Evolutionary conservation across 2,113 vertebrate species (phyloP).

Genomic region (Tiliqua scincoides): DNA sequence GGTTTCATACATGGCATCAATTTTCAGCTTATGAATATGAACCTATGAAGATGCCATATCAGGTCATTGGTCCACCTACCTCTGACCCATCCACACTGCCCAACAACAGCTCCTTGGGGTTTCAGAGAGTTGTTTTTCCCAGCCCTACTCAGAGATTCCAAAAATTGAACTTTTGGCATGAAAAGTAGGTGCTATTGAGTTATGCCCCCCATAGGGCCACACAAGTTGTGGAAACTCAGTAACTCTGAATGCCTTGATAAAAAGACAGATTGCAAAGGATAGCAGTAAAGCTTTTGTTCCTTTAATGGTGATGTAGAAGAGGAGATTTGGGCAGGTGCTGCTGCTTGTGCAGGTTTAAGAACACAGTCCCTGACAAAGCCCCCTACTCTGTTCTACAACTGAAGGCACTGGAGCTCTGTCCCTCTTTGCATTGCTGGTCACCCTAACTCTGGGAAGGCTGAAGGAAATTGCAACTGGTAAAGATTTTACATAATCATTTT

Average conservation of each 20-base stretch:
- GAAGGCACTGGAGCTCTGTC: not conserved
- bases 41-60: too few species aligned
- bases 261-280: not conserved
- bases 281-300: not conserved
- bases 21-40: too few species aligned
- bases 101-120: too few species aligned
- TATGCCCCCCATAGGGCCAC: too few species aligned
- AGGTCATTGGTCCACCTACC: too few species aligned
- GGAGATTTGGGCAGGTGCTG: not conserved
- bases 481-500: conserved; percentile 62
- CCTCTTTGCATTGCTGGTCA: not conserved
- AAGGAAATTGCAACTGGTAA: conserved; percentile 55
- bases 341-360: not conserved
- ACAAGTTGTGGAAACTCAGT: too few species aligned
- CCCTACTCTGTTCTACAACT: not conserved
- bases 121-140: too few species aligned
- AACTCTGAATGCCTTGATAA: not conserved
- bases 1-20: not conserved
- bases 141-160: too few species aligned
- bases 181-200: too few species aligned
- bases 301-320: not conserved
- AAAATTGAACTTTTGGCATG: too few species aligned
- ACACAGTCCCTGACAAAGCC: not conserved
- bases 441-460: not conserved
- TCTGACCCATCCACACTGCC: too few species aligned